Evolutionary conservation across 2,888 invertebrate genomes (phyloP).

Genomic region (Metacarcinus magister): DNA sequence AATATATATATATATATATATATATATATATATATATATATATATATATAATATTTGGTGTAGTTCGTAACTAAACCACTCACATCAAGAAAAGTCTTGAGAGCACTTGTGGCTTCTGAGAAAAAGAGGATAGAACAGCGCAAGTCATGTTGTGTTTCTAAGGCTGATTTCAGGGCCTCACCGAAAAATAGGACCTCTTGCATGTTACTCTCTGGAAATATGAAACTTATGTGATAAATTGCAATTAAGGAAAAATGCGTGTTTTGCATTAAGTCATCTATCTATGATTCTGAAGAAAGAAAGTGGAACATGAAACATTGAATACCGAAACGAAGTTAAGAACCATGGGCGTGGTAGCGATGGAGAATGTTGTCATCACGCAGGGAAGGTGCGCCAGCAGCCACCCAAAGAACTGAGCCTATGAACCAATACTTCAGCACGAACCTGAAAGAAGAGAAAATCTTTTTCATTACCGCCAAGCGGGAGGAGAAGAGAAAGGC

Average conservation of each 20-base stretch:
- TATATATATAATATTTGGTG: too few species aligned
- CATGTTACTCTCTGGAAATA: not conserved
- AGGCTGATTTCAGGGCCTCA: not conserved
- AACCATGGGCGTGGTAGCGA: not conserved
- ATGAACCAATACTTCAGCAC: not conserved
- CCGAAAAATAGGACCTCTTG: not conserved
- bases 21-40: too few species aligned
- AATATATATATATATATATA: too few species aligned
- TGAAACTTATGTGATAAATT: not conserved
- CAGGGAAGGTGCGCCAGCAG: not conserved
- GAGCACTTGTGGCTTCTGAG: not conserved
- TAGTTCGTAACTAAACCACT: not conserved
- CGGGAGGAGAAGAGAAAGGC: too few species aligned
- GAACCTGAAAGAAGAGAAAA: not conserved
- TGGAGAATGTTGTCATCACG: not conserved
- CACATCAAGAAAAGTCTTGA: not conserved
- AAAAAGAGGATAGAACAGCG: not conserved
- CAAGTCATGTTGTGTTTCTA: not conserved
- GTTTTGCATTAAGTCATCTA: not conserved
- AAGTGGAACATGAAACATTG: not conserved
- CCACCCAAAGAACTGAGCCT: not conserved
- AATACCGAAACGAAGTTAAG: not conserved
- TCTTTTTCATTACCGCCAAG: too few species aligned
- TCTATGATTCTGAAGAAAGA: not conserved
- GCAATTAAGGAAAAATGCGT: not conserved